Evolutionary conservation across 2,797 vertebrate genomes (phyloP).

Genomic region (Spinus pinus): DNA sequence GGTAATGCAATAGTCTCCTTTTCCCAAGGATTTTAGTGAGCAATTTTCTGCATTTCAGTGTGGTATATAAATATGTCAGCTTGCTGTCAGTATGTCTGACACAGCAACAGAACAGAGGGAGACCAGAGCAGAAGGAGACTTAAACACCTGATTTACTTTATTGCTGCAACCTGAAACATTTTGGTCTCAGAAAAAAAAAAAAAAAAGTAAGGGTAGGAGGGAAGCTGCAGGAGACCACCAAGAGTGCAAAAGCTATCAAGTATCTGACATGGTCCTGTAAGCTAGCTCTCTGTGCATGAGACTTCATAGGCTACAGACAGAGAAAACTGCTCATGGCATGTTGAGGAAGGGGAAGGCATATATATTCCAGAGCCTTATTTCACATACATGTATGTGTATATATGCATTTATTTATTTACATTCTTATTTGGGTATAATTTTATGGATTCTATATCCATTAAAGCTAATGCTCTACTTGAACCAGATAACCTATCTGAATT

Average conservation of each 20-base stretch:
- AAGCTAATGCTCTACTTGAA: not conserved
- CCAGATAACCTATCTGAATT: not conserved
- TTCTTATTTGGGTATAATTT: not conserved
- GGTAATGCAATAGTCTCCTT: not conserved
- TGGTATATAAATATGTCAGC: not conserved
- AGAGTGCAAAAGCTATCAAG: not conserved
- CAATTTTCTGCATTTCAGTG: not conserved
- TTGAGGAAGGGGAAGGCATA: not conserved
- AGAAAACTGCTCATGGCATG: not conserved
- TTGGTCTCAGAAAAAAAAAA: not conserved
- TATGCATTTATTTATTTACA: not conserved
- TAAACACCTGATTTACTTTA: not conserved
- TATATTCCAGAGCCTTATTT: not conserved
- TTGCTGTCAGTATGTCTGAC: not conserved
- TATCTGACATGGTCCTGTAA: not conserved
- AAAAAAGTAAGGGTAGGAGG: not conserved
- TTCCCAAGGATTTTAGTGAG: not conserved
- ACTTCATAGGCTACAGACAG: not conserved
- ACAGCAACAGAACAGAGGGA: not conserved
- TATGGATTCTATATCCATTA: not conserved
- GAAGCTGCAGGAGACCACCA: not conserved
- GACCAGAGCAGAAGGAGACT: not conserved
- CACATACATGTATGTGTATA: rapidly evolving
- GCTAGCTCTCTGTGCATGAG: not conserved
- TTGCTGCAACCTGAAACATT: not conserved